These are phyloP conservation scores for Trematocara stigmaticum DNA, from an alignment of 2,113 vertebrate genomes.

Conservation along the genomic window DNA sequence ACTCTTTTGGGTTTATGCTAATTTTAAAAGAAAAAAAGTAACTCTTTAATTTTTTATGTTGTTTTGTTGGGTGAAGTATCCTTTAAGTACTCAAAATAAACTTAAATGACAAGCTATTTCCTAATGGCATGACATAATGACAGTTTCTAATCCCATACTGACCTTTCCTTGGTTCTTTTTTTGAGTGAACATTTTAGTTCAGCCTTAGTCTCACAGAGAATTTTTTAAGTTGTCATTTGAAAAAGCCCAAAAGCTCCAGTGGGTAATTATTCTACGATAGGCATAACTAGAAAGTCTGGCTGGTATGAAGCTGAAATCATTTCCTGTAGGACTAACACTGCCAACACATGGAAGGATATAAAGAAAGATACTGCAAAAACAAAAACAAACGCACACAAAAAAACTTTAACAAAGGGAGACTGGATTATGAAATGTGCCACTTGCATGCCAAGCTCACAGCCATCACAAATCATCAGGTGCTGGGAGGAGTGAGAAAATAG, in stretches of 20 bases:
- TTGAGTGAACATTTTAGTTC: not conserved
- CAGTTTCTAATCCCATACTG: not conserved
- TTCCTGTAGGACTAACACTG: not conserved
- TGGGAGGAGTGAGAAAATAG: not conserved
- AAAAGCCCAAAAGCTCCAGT: not conserved
- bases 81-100: not conserved
- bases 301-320: not conserved
- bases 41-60: not conserved
- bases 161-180: not conserved
- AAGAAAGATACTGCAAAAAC: not conserved
- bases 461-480: not conserved
- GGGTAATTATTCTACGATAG: not conserved
- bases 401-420: not conserved
- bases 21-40: not conserved
- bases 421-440: not conserved
- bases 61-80: not conserved
- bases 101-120: not conserved
- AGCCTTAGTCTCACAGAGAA: not conserved
- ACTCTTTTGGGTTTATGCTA: not conserved
- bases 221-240: not conserved
- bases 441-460: not conserved
- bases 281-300: not conserved
- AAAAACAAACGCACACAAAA: not conserved
- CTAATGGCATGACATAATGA: not conserved
- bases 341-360: not conserved